Evolutionary conservation across 2,797 vertebrate genomes (phyloP).

Genomic region (Loriculus beryllinus): DNA sequence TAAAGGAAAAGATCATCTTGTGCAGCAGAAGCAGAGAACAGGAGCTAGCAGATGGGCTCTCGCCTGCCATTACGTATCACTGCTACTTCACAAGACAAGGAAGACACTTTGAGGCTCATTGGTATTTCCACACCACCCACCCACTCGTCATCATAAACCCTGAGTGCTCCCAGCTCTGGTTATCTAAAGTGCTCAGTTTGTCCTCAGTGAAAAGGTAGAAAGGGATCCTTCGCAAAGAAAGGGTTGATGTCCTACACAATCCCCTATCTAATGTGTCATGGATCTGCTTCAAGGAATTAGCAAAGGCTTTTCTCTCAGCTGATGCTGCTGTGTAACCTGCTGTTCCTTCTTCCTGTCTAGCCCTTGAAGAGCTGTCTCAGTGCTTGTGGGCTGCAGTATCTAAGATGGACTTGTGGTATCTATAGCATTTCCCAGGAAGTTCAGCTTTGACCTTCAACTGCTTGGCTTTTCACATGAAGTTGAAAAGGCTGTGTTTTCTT

Average conservation of each 20-base stretch:
- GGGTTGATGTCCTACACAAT: too few species aligned
- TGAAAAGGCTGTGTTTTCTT: background rate
- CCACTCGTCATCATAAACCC: background rate
- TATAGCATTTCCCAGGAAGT: background rate
- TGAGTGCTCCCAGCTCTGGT: background rate
- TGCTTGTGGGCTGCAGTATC: background rate
- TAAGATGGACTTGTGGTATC: background rate
- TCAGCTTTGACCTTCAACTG: background rate
- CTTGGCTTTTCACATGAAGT: background rate
- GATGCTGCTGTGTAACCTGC: background rate
- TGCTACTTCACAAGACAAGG: background rate
- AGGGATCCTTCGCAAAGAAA: background rate
- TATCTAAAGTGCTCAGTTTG: background rate
- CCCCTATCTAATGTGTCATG: rapidly evolving
- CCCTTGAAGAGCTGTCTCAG: background rate
- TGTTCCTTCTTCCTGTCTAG: background rate
- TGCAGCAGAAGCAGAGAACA: background rate
- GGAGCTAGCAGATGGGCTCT: background rate
- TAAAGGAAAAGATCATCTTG: background rate
- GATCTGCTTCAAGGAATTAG: background rate
- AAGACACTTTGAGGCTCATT: background rate
- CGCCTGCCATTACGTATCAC: background rate
- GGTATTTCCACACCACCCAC: background rate
- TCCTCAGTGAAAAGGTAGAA: background rate
- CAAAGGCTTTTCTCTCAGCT: background rate